phyloP scores from a whole-genome alignment of 1,140 invertebrate genomes.

The Lanistes nyassanus region DNA sequence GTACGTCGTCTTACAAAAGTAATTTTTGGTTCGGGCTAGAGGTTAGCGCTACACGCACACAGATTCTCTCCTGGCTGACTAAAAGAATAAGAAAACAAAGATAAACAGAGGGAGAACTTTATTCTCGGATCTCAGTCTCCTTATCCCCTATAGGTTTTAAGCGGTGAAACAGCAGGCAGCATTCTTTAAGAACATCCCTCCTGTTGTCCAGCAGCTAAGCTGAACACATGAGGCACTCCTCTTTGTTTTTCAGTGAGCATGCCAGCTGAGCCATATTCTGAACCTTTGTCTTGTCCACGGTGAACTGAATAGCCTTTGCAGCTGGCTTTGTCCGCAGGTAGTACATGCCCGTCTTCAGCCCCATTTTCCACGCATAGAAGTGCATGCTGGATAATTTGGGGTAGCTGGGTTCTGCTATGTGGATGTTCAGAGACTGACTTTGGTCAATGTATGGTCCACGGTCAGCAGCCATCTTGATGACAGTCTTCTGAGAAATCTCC shows the following conservation, averaged over 20 bases:
- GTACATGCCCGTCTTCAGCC: constrained; percentile 99
- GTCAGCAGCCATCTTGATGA: constrained; percentile 98
- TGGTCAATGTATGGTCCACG: constrained; percentile 98
- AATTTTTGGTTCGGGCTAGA: too few species aligned
- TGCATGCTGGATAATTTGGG: constrained; percentile 97
- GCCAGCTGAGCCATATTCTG: constrained; percentile 77
- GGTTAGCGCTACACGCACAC: too few species aligned
- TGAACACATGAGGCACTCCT: constrained; percentile 82
- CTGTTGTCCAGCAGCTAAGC: too few species aligned
- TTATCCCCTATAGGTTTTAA: too few species aligned
- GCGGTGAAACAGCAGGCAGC: too few species aligned
- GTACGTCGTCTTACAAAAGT: too few species aligned
- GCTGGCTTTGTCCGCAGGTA: constrained; percentile 97
- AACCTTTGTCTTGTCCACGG: constrained; percentile 95
- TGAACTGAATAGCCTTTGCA: constrained; percentile 96
- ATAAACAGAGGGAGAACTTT: too few species aligned
- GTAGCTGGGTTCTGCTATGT: constrained; percentile 93
- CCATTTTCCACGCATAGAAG: constrained; percentile 96
- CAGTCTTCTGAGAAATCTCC: constrained; percentile 95
- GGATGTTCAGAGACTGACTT: constrained; percentile 96
- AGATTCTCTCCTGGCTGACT: too few species aligned
- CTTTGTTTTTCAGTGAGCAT: constrained; percentile 90
- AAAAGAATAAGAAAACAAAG: too few species aligned
- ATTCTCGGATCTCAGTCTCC: too few species aligned
- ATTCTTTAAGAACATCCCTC: too few species aligned